Base-by-base conservation (phyloP, 2,888 invertebrate species). In the Nudaria mundana region DNA sequence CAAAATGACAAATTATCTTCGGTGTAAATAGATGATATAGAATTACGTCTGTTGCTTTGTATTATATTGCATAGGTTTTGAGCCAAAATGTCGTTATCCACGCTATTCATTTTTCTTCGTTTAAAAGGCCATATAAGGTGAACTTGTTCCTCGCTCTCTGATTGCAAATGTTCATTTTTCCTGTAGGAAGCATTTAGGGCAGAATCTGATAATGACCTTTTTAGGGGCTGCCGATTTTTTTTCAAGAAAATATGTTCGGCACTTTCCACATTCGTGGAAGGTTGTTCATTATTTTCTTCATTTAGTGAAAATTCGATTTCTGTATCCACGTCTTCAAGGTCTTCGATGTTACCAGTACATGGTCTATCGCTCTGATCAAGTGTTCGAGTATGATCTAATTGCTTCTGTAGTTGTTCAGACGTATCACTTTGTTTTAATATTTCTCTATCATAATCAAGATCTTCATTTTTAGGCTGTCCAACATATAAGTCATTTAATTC, bases 151-250 rank as follows among this genome's bases (percentile, higher is more conserved):
- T 55, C 45, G 26, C 53, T 44, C 36, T 63, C 59, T 44, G 52
- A 52, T 39, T 62, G 53, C 10, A 42, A 29, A 32, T 56, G 44
- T 33, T 46, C 52, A 35, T 59, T 52, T 25, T 53, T 53, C 4
- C 39, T 47, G 18, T 38, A 8, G n/a, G 10, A 49, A 6, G 40
- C 28, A 49, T 72, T 63, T 53, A 86, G 59, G 28, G 76, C 85
- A 38, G 86, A 81, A 56, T 88, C 87, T 16, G 87, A 87, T 30
- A 80, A 58, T 14, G 84, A 86, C 47, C 87, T 71, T 67, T 87
- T 87, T 14, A 82, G 68, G 0, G 37, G 28, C 11, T 33, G 41
- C 3, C 35, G 25, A 31, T 39, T 52, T 40, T 33, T 55, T 34
- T 39, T 37, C 12, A 30, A 20, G 13, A 23, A 24, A 12, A 12